Conservation (phyloP, 2,888 invertebrate species). For the Ormyrus rosae region DNA sequence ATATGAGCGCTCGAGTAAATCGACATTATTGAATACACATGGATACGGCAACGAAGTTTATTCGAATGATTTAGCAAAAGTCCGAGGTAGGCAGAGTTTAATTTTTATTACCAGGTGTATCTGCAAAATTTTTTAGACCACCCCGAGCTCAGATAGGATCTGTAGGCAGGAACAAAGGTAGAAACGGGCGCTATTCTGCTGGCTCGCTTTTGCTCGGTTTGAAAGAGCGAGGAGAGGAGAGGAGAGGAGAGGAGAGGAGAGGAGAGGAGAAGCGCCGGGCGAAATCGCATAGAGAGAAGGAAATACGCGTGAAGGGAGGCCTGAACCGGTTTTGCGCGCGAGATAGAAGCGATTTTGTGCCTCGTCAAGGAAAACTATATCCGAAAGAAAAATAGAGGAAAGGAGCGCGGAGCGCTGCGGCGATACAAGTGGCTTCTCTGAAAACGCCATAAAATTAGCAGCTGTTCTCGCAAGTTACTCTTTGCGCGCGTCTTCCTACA, state of each 20-base stretch:
- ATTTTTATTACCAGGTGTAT: constrained; percentile 48
- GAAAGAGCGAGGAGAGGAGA: background rate
- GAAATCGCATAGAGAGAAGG: constrained; percentile 29
- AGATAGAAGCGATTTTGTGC: constrained; percentile 50
- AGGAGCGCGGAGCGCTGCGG: constrained; percentile 34
- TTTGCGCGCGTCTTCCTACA: constrained; percentile 30
- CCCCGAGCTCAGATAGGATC: constrained; percentile 33
- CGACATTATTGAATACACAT: no score
- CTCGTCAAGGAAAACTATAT: constrained; percentile 55
- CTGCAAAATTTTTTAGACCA: constrained; percentile 18
- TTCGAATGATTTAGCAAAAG: constrained; percentile 4
- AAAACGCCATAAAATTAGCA: constrained; percentile 57
- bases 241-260: background rate
- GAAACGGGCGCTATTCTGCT: constrained; percentile 13
- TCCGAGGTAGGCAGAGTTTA: constrained; percentile 13
- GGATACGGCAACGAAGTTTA: no score
- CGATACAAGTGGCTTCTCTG: constrained; percentile 54
- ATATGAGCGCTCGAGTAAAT: no score
- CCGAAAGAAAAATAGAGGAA: constrained; percentile 44
- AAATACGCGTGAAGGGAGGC: constrained; percentile 14
- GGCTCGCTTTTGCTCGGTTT: background rate
- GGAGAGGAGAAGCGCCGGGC: constrained; percentile 8
- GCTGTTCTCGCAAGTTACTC: constrained; percentile 50
- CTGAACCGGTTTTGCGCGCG: constrained; percentile 42
- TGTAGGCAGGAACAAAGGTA: constrained; percentile 34